Base-by-base conservation (phyloP, 2,797 vertebrate species). In the Typhlichthys subterraneus region DNA sequence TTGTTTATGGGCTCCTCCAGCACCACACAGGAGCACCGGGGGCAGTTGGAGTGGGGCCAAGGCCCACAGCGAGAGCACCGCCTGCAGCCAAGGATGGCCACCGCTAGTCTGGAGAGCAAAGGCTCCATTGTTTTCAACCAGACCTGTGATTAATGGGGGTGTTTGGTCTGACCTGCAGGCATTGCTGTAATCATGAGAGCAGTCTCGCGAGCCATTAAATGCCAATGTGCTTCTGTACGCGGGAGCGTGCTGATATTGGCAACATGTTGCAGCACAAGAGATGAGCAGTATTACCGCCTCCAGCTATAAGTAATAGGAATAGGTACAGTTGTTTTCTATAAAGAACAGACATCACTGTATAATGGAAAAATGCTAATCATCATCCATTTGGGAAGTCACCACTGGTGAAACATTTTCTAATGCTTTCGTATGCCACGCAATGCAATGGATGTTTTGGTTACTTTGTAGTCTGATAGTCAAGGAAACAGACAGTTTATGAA, bases 141-240 rank as follows among this genome's bases (percentile, higher is more conserved):
- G 68, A 62, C 54, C 45, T 4, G 23, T 88, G 86, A 89, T 86
- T 79, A 86, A 87, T 88, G 75, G 19, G 68, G 80, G 78, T 83
- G 75, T 83, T 65, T 72, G 69, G 52, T 73, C 69, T 72, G 75
- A 81, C 78, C 75, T 60, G 0, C 11, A 81, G 70, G 66, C 70
- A 45, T 59, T 57, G 66, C 68, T 65, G 77, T 79, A 81, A 85
- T 85, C 76, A 85, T 68, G 58, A 75, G 75, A 66, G 46, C 48
- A 69, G 70, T 66, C 81, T 70, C 14, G 14, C 56, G 58, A 75
- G 76, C 66, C 42, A 46, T 78, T 64, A 63, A 68, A 83, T 69
- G 73, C 74, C 72, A 38, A 38, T 38, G 33, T 38, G 33, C 33
- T 38, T 38, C 33, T 38, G 7, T 38, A 9, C 33, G 8, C 33